Conservation (phyloP, 1,140 invertebrate species). For the Apocrypta bakeri region DNA sequence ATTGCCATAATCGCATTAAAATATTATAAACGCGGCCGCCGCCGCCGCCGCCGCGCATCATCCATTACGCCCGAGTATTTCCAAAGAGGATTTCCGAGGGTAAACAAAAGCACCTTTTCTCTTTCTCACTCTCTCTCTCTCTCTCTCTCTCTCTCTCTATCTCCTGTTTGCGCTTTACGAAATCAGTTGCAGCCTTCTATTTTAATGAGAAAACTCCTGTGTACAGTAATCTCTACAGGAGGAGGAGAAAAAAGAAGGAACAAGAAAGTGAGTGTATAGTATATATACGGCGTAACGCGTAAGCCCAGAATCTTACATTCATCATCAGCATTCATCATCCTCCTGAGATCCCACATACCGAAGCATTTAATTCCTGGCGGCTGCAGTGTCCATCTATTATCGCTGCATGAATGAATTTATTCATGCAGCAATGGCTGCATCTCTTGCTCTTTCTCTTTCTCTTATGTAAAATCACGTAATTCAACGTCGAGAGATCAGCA, state of each 20-base stretch:
- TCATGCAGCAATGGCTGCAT: constrained; percentile 4
- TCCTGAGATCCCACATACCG: neutral
- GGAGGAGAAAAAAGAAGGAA: neutral
- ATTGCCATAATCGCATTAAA: neutral
- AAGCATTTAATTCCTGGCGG: constrained; percentile 30
- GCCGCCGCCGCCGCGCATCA: neutral
- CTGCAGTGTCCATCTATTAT: constrained; percentile 19
- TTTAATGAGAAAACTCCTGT: constrained; percentile 13
- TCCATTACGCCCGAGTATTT: neutral
- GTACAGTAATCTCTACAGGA: neutral
- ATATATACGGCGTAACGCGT: neutral
- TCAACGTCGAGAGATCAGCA: neutral
- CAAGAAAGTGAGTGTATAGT: neutral
- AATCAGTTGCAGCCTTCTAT: constrained; percentile 1
- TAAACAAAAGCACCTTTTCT: constrained; percentile 1
- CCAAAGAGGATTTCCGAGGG: neutral
- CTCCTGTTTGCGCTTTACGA: too few species aligned
- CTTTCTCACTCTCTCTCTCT: neutral
- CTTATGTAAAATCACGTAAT: constrained; percentile 39
- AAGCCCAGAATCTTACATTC: constrained; percentile 27
- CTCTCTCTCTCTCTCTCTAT: neutral
- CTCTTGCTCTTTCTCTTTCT: neutral
- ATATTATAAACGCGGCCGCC: neutral
- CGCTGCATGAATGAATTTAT: constrained; percentile 27
- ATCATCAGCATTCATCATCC: constrained; percentile 36